Evolutionary conservation across 2,113 vertebrate genomes (phyloP), one percentile per base, ranked within the genome.

Genomic region (Colistium nudipinnis): DNA sequence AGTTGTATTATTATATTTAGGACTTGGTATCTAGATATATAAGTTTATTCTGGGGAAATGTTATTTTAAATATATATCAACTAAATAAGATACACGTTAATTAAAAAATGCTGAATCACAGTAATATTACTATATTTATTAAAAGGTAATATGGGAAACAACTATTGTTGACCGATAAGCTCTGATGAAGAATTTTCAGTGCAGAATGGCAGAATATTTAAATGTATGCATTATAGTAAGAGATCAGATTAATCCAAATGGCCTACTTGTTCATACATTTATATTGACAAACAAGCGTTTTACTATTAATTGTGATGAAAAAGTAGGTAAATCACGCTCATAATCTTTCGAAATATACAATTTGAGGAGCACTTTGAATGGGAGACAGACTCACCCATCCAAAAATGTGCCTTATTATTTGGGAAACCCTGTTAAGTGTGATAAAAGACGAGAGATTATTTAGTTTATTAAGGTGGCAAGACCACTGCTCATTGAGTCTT

Each of bases 401-500:
- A 43, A 43, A 19, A 43, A 17, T 43, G 17, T 2, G 10, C 14
- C 28, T 47, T 39, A 39, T 14, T 39, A 16, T 14, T 14, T 36
- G 28, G 8, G 25, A n/a, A n/a, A n/a, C n/a, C n/a, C 36, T 67
- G 25, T 52, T 68, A 12, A 11, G 62, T 25, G 10, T 63, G 19
- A 51, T 59, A 24, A 57, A n/a, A 61, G 6, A 52, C 43, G 38
- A 55, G 14, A 51, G 28, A 24, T 20, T 44, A 14, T 6, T 25
- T 33, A 56, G n/a, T 7, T 35, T n/a, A 35, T 0, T 35, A 45
- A 45, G 24, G 55, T 55, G 45, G 31, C 52, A 20, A 55, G 55
- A 55, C 20, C 20, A 30, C n/a, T 3, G 44, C 5, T 69, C 33
- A 63, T 54, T 39, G 24, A 62, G 39, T 54, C n/a, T 45, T 48